Evolutionary conservation across 2,888 invertebrate species (phyloP).

Genomic region (Spisula solida): DNA sequence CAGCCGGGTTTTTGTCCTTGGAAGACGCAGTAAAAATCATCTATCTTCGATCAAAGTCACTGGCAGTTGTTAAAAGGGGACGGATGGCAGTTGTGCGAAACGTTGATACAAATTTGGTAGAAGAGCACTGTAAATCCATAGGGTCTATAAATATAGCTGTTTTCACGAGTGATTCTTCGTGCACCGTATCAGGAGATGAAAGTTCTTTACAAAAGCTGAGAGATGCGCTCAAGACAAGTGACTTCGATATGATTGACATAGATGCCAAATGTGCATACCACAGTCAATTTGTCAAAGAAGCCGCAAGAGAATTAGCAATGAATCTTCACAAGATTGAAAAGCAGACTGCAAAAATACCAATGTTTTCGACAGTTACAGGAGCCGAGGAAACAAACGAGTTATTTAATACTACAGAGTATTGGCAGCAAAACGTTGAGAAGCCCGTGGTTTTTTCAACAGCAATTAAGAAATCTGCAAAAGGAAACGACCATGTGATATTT

Average conservation of each 20-base stretch:
- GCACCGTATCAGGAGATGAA: conserved; percentile 75
- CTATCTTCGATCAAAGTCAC: conserved; percentile 70
- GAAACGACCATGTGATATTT: conserved; percentile 68
- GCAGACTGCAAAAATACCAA: background rate
- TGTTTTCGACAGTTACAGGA: conserved; percentile 72
- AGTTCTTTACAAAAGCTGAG: conserved; percentile 46
- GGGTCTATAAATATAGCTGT: conserved; percentile 69
- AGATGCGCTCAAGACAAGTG: conserved; percentile 41
- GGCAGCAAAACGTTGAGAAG: conserved; percentile 77
- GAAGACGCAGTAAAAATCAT: conserved; percentile 74
- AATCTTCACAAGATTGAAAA: conserved; percentile 43
- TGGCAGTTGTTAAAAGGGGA: conserved; percentile 68
- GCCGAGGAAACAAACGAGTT: conserved; percentile 46
- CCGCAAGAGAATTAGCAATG: conserved; percentile 53
- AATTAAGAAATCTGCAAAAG: conserved; percentile 54
- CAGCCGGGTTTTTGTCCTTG: conserved; percentile 68
- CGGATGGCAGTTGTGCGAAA: conserved; percentile 75
- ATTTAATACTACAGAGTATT: conserved; percentile 74
- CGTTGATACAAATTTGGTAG: conserved; percentile 55
- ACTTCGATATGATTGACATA: conserved; percentile 44
- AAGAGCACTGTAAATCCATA: conserved; percentile 51
- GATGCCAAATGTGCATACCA: conserved; percentile 73
- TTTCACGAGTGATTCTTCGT: conserved; percentile 73
- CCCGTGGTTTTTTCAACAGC: conserved; percentile 76
- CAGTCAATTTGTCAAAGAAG: conserved; percentile 64